phyloP scores from a whole-genome alignment of 2,888 invertebrate species.

The Eupsilia transversa region DNA sequence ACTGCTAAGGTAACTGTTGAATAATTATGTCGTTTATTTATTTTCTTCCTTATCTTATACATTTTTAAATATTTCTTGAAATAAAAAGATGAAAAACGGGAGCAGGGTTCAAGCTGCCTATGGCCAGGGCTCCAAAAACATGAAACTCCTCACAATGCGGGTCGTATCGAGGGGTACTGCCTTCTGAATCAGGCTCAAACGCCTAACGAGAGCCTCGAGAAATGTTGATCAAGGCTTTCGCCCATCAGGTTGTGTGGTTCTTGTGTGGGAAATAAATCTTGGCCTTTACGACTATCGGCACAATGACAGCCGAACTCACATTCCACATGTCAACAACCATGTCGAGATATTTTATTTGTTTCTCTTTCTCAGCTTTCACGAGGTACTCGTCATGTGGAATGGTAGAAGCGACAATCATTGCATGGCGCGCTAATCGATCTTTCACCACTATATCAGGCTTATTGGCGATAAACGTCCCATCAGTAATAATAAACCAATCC shows the following conservation, averaged over 20 bases:
- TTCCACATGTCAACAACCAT: background rate
- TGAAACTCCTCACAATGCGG: background rate
- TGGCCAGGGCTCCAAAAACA: background rate
- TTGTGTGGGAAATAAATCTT: too few species aligned
- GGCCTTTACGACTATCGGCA: background rate
- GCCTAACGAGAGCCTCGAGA: background rate
- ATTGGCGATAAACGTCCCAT: background rate
- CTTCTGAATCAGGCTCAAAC: background rate
- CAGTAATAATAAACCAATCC: background rate
- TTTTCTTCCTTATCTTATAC: background rate
- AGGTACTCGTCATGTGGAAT: background rate
- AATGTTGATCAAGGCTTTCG: background rate
- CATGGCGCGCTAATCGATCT: background rate
- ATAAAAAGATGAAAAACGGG: background rate
- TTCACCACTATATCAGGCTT: background rate
- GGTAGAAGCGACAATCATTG: background rate
- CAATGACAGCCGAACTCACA: background rate
- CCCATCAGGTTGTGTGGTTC: too few species aligned
- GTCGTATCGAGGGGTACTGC: background rate
- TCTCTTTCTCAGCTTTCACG: slow-evolving; percentile 1
- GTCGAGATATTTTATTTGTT: background rate
- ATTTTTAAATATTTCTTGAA: background rate
- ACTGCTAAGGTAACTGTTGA: slow-evolving; percentile 93
- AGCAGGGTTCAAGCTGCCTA: background rate
- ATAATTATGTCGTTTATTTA: background rate